phyloP scores from a whole-genome alignment of 2,888 invertebrate species.

The Hydraecia micacea region DNA sequence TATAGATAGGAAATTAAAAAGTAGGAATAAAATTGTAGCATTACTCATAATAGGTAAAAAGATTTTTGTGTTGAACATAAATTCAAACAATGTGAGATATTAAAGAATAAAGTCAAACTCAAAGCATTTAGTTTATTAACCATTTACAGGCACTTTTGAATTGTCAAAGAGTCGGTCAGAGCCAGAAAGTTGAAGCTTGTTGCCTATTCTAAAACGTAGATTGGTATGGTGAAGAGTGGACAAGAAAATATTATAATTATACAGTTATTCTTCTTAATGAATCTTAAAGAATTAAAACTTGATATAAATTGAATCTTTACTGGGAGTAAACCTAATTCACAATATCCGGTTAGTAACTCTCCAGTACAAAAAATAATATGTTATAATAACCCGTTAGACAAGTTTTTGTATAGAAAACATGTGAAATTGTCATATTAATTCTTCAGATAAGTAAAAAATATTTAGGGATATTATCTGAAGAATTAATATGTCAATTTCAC shows the following conservation, averaged over 20 bases:
- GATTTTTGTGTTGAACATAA: neutral
- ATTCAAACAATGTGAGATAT: neutral
- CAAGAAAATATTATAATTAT: neutral
- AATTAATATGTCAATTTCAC: neutral
- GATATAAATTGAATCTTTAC: neutral
- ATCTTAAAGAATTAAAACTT: neutral
- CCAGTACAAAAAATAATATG: neutral
- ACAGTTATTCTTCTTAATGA: neutral
- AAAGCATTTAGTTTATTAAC: too few species aligned
- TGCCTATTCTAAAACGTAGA: neutral
- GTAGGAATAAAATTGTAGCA: neutral
- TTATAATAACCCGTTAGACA: neutral
- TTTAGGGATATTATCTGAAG: neutral
- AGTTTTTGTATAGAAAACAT: neutral
- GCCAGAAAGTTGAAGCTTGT: too few species aligned
- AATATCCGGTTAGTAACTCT: neutral
- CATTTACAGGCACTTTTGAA: too few species aligned
- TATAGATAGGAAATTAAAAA: neutral
- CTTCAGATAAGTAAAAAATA: too few species aligned
- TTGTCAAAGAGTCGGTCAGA: too few species aligned
- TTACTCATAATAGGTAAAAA: neutral
- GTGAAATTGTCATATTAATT: too few species aligned
- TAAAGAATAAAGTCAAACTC: neutral
- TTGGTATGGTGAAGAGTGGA: neutral
- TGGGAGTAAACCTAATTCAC: neutral